A percentile compares a stretch with the other conserved stretches of the same genome.
phyloP scores from a whole-genome alignment of 30 jellyfish, hydroid and myxozoan species.

The Sanderia malayensis region DNA sequence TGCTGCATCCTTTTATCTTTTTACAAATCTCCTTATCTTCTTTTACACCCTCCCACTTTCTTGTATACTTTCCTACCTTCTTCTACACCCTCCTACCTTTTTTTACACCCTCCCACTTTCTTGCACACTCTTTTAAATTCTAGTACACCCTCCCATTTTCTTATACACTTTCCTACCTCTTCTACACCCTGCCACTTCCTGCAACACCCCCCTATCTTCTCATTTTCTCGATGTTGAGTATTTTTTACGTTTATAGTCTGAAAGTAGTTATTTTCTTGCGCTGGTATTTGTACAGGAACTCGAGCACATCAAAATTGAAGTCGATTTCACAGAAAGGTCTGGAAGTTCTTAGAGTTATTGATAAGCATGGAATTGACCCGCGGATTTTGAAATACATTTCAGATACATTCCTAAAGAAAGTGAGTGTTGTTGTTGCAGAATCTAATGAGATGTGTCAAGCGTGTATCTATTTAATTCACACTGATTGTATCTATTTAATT shows the following conservation, averaged over 20 bases:
- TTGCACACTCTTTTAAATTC: not conserved
- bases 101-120: not conserved
- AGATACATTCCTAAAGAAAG: constrained; percentile 70
- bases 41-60: not conserved
- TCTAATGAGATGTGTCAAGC: too few species aligned
- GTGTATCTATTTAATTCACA: too few species aligned
- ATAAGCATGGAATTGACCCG: constrained; percentile 86
- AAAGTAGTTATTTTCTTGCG: too few species aligned
- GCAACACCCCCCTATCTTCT: not conserved
- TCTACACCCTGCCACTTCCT: not conserved
- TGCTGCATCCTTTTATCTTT: not conserved
- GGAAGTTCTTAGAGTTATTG: constrained; percentile 59
- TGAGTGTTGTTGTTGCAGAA: constrained; percentile 9
- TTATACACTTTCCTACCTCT: not conserved
- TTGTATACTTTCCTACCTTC: not conserved
- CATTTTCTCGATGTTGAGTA: too few species aligned
- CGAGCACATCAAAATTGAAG: constrained; percentile 76
- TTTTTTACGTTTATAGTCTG: too few species aligned
- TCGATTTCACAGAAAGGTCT: constrained; percentile 77
- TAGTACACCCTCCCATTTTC: not conserved
- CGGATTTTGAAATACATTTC: constrained; percentile 66
- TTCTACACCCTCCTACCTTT: not conserved
- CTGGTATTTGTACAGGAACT: constrained; percentile 45
- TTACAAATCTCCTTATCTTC: not conserved
- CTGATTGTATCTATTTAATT: too few species aligned